Evolutionary conservation across 2,888 invertebrate species (phyloP).

Genomic region (Sisyra terminalis): DNA sequence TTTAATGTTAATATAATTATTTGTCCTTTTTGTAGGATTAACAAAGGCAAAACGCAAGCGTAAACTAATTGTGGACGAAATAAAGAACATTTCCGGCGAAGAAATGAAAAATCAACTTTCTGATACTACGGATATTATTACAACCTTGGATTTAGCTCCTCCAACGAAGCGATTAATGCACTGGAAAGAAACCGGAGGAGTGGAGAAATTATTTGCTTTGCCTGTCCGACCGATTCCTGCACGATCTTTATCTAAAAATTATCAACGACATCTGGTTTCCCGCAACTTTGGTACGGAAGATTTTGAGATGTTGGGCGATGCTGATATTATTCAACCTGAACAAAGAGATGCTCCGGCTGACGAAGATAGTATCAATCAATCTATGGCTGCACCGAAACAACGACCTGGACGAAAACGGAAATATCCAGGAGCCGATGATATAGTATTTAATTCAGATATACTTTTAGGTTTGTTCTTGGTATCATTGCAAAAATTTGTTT

Average conservation of each 20-base stretch:
- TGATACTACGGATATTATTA: constrained; percentile 91
- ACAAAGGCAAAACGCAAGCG: constrained; percentile 86
- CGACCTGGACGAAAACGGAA: constrained; percentile 33
- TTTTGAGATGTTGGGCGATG: constrained; percentile 49
- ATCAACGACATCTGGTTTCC: constrained; percentile 70
- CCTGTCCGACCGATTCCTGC: constrained; percentile 82
- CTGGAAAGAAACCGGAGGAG: constrained; percentile 97
- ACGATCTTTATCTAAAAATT: constrained; percentile 66
- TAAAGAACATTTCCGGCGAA: constrained; percentile 96
- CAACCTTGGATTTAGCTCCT: constrained; percentile 89
- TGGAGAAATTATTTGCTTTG: constrained; percentile 86
- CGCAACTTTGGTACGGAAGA: constrained; percentile 62
- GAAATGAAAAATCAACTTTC: constrained; percentile 98
- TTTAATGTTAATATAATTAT: neutral
- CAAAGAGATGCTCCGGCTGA: constrained; percentile 36
- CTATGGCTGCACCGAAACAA: constrained; percentile 19
- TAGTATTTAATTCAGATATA: constrained; percentile 16
- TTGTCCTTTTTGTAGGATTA: constrained; percentile 35
- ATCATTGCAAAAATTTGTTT: no score
- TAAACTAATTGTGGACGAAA: constrained; percentile 94
- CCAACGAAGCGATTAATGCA: constrained; percentile 96
- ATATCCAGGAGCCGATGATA: constrained; percentile 20
- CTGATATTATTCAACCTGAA: constrained; percentile 45
- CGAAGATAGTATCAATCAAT: constrained; percentile 27
- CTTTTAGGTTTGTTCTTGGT: no score